Conservation (phyloP, 2,888 invertebrate species). For the Notodonta dromedarius region DNA sequence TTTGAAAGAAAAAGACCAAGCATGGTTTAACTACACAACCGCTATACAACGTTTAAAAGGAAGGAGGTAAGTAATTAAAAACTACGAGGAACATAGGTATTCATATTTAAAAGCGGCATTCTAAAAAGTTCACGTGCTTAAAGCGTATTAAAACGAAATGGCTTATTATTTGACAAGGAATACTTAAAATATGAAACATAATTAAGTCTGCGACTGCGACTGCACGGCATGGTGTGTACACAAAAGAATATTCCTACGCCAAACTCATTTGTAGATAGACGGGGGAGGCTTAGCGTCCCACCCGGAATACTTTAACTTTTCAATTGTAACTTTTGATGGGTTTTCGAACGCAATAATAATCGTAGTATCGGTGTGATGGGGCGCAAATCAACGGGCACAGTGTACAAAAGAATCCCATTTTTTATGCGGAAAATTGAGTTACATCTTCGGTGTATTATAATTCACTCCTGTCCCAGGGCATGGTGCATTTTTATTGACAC, state of each 20-base stretch:
- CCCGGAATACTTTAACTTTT: conserved; percentile 83
- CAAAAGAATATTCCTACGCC: conserved; percentile 77
- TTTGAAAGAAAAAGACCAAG: background rate
- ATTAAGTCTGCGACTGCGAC: conserved; percentile 49
- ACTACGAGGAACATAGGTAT: background rate
- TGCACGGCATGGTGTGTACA: conserved; percentile 58
- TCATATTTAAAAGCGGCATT: conserved; percentile 12
- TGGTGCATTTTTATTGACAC: conserved; percentile 59
- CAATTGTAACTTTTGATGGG: conserved; percentile 85
- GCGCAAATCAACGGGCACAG: conserved; percentile 71
- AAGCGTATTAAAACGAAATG: conserved; percentile 36
- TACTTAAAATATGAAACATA: conserved; percentile 49
- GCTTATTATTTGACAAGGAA: conserved; percentile 41
- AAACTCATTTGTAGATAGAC: conserved; percentile 79
- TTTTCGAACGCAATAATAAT: conserved; percentile 84
- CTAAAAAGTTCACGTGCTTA: conserved; percentile 24
- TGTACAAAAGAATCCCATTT: conserved; percentile 81
- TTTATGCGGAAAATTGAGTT: conserved; percentile 81
- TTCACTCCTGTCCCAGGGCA: conserved; percentile 62
- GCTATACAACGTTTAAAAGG: too few relatives aligned
- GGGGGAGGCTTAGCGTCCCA: conserved; percentile 73
- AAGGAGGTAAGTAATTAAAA: background rate
- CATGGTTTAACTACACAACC: too few relatives aligned
- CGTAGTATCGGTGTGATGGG: conserved; percentile 76
- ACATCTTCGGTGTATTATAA: conserved; percentile 69